Evolutionary conservation across 2,888 invertebrate species (phyloP), one percentile per base, ranked within the genome.

Genomic region (Plebejus argus): DNA sequence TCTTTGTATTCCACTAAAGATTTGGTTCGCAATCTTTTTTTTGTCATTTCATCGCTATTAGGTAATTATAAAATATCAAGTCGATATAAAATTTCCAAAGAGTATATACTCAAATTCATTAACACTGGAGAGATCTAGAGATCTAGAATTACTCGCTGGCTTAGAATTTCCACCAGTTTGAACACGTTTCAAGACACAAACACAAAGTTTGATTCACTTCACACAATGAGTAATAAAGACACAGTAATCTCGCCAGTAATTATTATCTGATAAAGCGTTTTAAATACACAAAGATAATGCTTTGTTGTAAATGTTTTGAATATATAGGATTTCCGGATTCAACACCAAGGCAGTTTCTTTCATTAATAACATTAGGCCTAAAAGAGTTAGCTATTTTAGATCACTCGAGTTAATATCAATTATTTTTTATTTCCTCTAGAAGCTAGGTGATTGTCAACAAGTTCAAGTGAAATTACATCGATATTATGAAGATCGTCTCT

Each of bases 181-280:
- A 33, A 28, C 66, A 66, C 66, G 23, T 66, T 18, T 66, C 6
- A 66, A 28, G 28, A 28, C 23, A 61, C 72, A 10, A 72, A 72
- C 20, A 20, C 35, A 18, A 45, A 71, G 35, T 72, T 20, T 39
- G 23, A 39, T 12, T 72, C 39, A 72, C 72, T 72, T 72, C 6
- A 23, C 28, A 33, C 28, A 66, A 66, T 66, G 28, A 66, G 61
- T 66, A 66, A 66, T 33, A 66, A 33, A 28, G 28, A 39, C 8
- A 45, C 10, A 45, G 0, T 74, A 23, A 74, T 80, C 56, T 70
- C 77, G 79, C 79, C 81, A 76, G 76, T 78, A 78, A 79, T 71
- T 78, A 76, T 79, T 82, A 82, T 81, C 82, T 77, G 81, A 82
- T 82, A 82, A 80, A 49, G 66, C 15, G 45, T 20, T 71, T 76